A percentile compares a stretch with the other conserved stretches of the same genome.
Evolutionary conservation across 2,888 invertebrate genomes (phyloP).

Genomic region (Operophtera brumata): DNA sequence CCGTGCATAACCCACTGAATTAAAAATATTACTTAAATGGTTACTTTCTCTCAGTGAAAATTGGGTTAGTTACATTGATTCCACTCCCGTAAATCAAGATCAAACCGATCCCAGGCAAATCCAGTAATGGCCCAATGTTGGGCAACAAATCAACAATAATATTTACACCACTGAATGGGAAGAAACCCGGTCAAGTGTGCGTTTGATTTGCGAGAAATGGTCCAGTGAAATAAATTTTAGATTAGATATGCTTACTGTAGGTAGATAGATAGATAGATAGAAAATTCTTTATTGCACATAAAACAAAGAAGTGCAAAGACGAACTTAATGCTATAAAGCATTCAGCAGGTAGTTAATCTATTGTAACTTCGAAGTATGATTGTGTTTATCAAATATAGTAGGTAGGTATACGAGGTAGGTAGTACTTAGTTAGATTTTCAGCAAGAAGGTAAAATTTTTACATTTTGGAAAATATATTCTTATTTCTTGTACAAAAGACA

Average conservation of each 20-base stretch:
- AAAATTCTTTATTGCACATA: too few relatives aligned
- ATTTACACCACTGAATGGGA: conserved; percentile 26
- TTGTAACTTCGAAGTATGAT: too few relatives aligned
- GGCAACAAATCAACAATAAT: conserved; percentile 33
- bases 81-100: conserved; percentile 29
- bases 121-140: conserved; percentile 28
- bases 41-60: neutral
- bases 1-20: too few relatives aligned
- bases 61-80: conserved; percentile 8
- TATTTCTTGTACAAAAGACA: neutral
- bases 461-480: neutral
- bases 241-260: too few relatives aligned
- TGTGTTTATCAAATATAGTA: too few relatives aligned
- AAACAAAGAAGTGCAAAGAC: too few relatives aligned
- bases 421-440: too few relatives aligned
- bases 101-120: conserved; percentile 17
- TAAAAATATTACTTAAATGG: too few relatives aligned
- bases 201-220: neutral
- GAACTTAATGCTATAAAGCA: too few relatives aligned
- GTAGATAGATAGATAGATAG: too few relatives aligned
- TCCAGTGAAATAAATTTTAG: conserved; percentile 10
- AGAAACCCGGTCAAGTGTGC: conserved; percentile 2
- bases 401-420: neutral
- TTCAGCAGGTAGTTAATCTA: too few relatives aligned
- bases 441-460: too few relatives aligned